Evolutionary conservation across 2,888 invertebrate species (phyloP), one percentile per base, ranked within the genome.

Genomic region (Parelbella ahira): DNA sequence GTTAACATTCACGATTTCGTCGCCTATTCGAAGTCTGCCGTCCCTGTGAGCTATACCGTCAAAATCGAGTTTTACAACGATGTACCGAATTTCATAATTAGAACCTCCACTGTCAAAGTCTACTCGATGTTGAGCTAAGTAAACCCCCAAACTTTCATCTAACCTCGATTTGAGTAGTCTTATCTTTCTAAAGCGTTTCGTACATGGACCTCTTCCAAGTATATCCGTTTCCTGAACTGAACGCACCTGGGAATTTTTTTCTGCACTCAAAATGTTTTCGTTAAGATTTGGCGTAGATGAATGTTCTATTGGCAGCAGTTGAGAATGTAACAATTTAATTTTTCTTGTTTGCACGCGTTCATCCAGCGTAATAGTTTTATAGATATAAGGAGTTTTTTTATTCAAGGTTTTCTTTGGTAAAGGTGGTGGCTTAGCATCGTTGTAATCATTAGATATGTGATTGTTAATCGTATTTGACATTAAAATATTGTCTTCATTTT

Each of bases 1-100:
- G 72, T 97, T 97, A 15, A 96, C 94, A 76, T 95, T 94, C 5
- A 97, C 93, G 50, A 97, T 93, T 88, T 97, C 95, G 77, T 97
- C 97, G 6, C 96, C 96, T 44, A 95, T 90, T 58, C 92, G 89
- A 47, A 97, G 88, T 56, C 94, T 90, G 9, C 95, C 94, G 69
- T 95, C 94, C 76, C 94, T 94, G 50, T 91, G 90, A 11, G 92
- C 92, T 69, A 92, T 90, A 33, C 92, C 92, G 49, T 89, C 90
- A 28, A 88, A 82, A 53, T 92, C 91, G 32, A 92, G 79, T 61
- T 91, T 91, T 9, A 91, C 90, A 44, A 91, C 89, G 45, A 91
- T 88, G 54, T 91, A 90, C 12, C 91, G 82, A 50, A 89, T 89
- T 74, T 91, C 91, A 54, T 81, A 89, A 58, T 90, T 89, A 48